Base-by-base conservation (phyloP, 1,140 invertebrate species). In the Chironomus tepperi region DNA sequence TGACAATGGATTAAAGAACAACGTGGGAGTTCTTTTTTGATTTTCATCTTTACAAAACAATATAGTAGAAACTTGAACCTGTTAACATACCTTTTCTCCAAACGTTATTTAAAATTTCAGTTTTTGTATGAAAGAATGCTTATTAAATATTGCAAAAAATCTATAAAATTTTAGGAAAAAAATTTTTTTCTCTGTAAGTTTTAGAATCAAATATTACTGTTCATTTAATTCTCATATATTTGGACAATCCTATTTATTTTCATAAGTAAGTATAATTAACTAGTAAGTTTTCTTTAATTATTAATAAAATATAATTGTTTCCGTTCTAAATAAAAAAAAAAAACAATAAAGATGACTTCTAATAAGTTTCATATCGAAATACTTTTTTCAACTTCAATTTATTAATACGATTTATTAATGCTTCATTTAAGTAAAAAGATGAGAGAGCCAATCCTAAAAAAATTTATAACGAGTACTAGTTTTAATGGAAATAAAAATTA, bases 371-470 rank as follows among this genome's bases (percentile, higher is more conserved):
- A 70, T 1, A 19, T 70, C 19, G 0, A 19, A 1, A 8, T 16
- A 21, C 7, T 3, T 16, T 18, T 19, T 16, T 18, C n/a, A n/a
- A n/a, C n/a, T 18, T 70, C 19, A 19, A 70, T 70, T 7, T 70
- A 9, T 16, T 5, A n/a, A 12, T 57, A n/a, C 15, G 47, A 57
- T n/a, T n/a, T n/a, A n/a, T n/a, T n/a, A 57, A 57, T n/a, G 65
- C 65, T 70, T 70, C 65, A 70, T 34, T 34, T 10, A 70, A 18
- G 16, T 70, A 70, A 70, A 18, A 7, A 70, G 65, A 70, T 70
- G 65, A 70, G 16, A 18, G 9, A 70, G 3, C 47, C 3, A 57
- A n/a, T n/a, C 47, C 47, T 57, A 15, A 1, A 15, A 57, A 12
- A 10, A 3, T 57, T 5, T n/a, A 12, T 57, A 57, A n/a, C 12